These are phyloP conservation scores for Pipistrellus nathusii DNA, from an alignment of 2,797 vertebrate genomes.

Conservation along the genomic window DNA sequence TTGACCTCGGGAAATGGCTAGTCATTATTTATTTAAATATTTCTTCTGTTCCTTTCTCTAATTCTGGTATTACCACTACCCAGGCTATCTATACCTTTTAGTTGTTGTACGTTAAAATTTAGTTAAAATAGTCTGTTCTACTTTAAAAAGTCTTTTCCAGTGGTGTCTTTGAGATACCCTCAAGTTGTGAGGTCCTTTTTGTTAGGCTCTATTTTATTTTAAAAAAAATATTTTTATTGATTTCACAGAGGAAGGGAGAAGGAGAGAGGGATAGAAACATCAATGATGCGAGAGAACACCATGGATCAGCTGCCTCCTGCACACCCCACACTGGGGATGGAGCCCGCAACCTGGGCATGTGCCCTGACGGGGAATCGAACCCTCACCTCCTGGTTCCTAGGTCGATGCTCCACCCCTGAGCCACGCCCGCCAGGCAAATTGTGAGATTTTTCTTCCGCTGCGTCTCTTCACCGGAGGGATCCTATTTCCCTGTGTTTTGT, in stretches of 20 bases:
- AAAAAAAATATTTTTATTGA: too few relatives aligned
- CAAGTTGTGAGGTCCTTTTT: neutral
- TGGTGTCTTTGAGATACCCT: neutral
- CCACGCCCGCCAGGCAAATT: too few relatives aligned
- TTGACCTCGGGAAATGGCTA: neutral
- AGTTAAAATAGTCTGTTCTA: neutral
- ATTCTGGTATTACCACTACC: neutral
- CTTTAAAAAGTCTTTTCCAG: neutral
- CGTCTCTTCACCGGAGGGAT: neutral
- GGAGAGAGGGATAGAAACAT: too few relatives aligned
- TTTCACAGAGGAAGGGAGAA: too few relatives aligned
- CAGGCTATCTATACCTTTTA: neutral
- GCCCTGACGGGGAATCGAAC: too few relatives aligned
- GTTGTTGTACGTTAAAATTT: neutral
- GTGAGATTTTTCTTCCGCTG: neutral
- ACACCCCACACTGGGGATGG: too few relatives aligned
- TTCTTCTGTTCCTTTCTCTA: neutral
- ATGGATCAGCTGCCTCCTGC: too few relatives aligned
- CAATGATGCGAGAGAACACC: too few relatives aligned
- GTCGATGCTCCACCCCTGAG: too few relatives aligned
- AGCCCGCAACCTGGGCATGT: fast-evolving
- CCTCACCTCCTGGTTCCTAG: too few relatives aligned
- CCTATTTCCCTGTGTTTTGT: neutral
- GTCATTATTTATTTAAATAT: neutral
- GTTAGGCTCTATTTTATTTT: too few relatives aligned